phyloP scores from a whole-genome alignment of 1,140 invertebrate species.

The Bombus affinis region DNA sequence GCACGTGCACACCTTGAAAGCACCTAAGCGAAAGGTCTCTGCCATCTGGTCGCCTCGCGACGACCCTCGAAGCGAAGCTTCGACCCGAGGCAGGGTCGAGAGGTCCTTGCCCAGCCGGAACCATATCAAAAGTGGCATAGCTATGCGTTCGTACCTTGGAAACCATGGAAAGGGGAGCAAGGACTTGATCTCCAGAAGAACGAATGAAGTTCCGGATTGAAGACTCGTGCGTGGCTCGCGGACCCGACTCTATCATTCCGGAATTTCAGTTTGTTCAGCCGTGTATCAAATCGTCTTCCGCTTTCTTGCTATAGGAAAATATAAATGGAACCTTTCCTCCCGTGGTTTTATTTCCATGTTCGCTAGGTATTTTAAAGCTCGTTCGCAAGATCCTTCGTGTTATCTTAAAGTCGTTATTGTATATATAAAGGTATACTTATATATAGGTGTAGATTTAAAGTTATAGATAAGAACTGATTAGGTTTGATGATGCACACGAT shows the following conservation, averaged over 20 bases:
- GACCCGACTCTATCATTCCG: background rate
- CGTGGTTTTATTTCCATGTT: background rate
- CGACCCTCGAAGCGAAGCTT: slow-evolving; percentile 52
- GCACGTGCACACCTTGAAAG: slow-evolving; percentile 66
- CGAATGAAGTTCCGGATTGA: slow-evolving; percentile 45
- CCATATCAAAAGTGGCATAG: slow-evolving; percentile 66
- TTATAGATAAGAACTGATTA: too few relatives aligned
- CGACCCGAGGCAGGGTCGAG: slow-evolving; percentile 64
- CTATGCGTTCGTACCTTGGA: slow-evolving; percentile 43
- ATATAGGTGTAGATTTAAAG: too few relatives aligned
- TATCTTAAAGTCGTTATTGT: too few relatives aligned
- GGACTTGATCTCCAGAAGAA: slow-evolving; percentile 49
- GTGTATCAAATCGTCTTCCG: background rate
- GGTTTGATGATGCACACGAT: too few relatives aligned
- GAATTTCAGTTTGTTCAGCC: background rate
- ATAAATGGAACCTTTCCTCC: background rate
- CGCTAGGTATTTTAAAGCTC: too few relatives aligned
- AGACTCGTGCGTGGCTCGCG: background rate
- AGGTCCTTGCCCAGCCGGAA: slow-evolving; percentile 66
- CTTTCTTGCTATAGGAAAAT: background rate
- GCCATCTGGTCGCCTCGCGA: slow-evolving; percentile 56
- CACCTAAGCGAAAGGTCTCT: slow-evolving; percentile 64
- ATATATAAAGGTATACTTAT: too few relatives aligned
- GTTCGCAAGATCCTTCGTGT: too few relatives aligned
- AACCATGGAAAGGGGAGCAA: slow-evolving; percentile 52